These are phyloP conservation scores for Dorcus parallelipipedus DNA, from an alignment of 2,888 invertebrate genomes.

Conservation along the genomic window DNA sequence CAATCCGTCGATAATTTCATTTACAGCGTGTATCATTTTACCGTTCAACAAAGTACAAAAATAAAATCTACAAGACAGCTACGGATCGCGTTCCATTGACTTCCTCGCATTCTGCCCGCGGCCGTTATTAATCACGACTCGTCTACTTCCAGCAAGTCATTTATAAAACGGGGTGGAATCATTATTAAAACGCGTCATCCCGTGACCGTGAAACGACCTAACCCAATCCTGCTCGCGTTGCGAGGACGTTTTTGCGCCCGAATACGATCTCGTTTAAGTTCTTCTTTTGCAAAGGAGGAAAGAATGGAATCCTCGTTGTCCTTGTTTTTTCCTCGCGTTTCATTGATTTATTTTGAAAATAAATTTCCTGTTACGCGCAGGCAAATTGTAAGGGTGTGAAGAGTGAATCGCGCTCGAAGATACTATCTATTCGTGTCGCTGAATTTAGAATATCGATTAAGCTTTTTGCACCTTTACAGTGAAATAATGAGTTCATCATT, in stretches of 20 bases:
- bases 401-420: background rate
- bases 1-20: no score
- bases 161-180: background rate
- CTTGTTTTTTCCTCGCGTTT: background rate
- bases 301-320: background rate
- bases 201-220: background rate
- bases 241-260: background rate
- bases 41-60: no score
- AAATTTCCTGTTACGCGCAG: background rate
- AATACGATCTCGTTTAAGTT: background rate
- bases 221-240: background rate
- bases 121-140: background rate
- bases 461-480: background rate
- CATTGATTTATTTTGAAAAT: background rate
- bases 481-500: background rate
- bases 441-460: background rate
- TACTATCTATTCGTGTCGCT: background rate
- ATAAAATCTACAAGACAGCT: no score
- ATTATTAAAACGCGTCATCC: background rate
- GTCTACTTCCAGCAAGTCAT: background rate
- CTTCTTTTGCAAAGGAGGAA: background rate
- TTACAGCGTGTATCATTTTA: no score
- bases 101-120: background rate
- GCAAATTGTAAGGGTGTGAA: background rate
- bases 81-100: no score